These are phyloP conservation scores for Leptestheria dahalacensis DNA, from an alignment of 1,140 invertebrate genomes.

Conservation along the genomic window DNA sequence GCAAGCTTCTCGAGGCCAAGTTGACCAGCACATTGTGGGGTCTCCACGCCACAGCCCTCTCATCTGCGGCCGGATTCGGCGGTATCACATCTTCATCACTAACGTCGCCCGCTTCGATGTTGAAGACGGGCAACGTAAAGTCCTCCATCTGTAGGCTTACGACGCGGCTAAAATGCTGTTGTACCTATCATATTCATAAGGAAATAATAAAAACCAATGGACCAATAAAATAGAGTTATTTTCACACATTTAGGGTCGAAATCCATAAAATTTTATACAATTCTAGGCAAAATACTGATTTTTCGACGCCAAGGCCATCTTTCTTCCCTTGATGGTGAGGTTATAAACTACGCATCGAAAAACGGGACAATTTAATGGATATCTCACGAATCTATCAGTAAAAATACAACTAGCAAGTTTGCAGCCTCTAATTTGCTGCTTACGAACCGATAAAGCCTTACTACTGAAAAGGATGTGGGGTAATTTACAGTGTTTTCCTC, in stretches of 20 bases:
- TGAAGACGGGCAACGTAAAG: slow-evolving; percentile 8
- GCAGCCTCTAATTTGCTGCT: too few relatives aligned
- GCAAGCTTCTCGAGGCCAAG: background rate
- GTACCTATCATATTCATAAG: too few relatives aligned
- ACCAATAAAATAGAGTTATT: background rate
- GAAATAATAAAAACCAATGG: too few relatives aligned
- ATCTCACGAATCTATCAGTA: background rate
- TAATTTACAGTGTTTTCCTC: background rate
- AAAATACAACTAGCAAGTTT: background rate
- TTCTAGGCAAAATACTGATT: background rate
- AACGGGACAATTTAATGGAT: background rate
- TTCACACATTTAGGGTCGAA: background rate
- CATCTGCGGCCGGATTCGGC: background rate
- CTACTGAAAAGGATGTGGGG: too few relatives aligned
- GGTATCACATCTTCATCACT: slow-evolving; percentile 3
- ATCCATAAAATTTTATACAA: background rate
- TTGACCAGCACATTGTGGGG: background rate
- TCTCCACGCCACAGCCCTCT: background rate
- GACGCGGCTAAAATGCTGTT: too few relatives aligned
- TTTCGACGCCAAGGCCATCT: background rate
- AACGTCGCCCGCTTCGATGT: slow-evolving; percentile 3
- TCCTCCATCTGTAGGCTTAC: background rate
- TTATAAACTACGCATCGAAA: too few relatives aligned
- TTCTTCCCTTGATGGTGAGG: too few relatives aligned
- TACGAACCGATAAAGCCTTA: background rate